Conservation (phyloP, 1,140 invertebrate genomes). For the Calephelis nemesis region DNA sequence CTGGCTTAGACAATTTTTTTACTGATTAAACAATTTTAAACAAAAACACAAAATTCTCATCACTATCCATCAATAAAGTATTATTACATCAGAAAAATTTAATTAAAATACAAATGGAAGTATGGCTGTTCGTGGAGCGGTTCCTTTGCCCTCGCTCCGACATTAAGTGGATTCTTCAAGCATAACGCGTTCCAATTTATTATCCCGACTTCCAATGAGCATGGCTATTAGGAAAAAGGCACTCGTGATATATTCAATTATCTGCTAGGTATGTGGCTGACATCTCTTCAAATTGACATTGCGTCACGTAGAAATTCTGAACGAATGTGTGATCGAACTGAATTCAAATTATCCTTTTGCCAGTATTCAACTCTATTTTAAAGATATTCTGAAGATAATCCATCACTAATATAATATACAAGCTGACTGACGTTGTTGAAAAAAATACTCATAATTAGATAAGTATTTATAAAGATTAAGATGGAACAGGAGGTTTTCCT, state of each 20-base stretch:
- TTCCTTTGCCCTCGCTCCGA: slow-evolving; percentile 13
- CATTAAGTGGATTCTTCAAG: slow-evolving; percentile 14
- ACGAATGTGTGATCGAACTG: background rate
- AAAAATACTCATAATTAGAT: too few relatives aligned
- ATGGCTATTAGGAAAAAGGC: slow-evolving; percentile 26
- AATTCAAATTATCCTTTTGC: too few relatives aligned
- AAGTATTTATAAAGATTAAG: too few relatives aligned
- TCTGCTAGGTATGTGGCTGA: slow-evolving; percentile 13
- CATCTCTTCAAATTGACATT: slow-evolving; percentile 3
- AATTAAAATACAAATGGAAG: slow-evolving; percentile 13
- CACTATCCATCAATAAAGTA: slow-evolving; percentile 10
- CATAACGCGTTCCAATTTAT: slow-evolving; percentile 14
- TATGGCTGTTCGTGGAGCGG: background rate
- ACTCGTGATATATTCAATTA: slow-evolving; percentile 23
- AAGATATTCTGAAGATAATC: too few relatives aligned
- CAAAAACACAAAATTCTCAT: background rate
- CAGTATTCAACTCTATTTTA: too few relatives aligned
- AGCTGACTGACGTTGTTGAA: too few relatives aligned
- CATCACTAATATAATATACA: too few relatives aligned
- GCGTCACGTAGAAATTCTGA: background rate
- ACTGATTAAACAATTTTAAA: background rate
- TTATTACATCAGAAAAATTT: slow-evolving; percentile 15
- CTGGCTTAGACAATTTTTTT: too few relatives aligned
- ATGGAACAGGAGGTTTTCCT: too few relatives aligned
- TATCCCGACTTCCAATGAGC: slow-evolving; percentile 8